A percentile compares a stretch with the other conserved stretches of the same genome.
Evolutionary conservation across 2,888 invertebrate genomes (phyloP).

Genomic region (Drosophila multiciliata): DNA sequence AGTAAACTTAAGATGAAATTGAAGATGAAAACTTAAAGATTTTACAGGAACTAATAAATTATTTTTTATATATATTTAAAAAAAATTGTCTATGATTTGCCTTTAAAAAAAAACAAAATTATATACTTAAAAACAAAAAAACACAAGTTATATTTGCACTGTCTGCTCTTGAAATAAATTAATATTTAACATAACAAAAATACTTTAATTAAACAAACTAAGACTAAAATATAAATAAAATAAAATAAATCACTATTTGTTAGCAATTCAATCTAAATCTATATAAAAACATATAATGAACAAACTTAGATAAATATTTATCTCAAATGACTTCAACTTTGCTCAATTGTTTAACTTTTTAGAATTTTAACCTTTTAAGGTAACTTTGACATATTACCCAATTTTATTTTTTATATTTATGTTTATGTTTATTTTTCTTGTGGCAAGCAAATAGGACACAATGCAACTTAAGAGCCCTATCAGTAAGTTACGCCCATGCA

Average conservation of each 20-base stretch:
- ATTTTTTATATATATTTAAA: neutral
- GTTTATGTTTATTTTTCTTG: neutral
- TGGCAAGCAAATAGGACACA: constrained; percentile 23
- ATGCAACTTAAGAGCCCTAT: constrained; percentile 55
- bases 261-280: neutral
- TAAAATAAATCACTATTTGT: neutral
- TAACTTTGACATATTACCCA: constrained; percentile 41
- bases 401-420: neutral
- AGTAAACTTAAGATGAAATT: neutral
- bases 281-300: neutral
- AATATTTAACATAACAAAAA: neutral
- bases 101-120: neutral
- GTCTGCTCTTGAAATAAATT: neutral
- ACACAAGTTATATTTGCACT: neutral
- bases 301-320: neutral
- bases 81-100: neutral
- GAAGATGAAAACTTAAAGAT: neutral
- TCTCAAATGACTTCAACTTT: neutral
- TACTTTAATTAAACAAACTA: neutral
- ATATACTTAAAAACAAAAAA: neutral
- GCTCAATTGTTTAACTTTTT: neutral
- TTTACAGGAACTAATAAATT: neutral
- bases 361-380: constrained; percentile 1
- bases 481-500: constrained; percentile 50
- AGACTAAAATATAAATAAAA: neutral